phyloP scores from a whole-genome alignment of 2,888 invertebrate species.

The Harmothoe impar region DNA sequence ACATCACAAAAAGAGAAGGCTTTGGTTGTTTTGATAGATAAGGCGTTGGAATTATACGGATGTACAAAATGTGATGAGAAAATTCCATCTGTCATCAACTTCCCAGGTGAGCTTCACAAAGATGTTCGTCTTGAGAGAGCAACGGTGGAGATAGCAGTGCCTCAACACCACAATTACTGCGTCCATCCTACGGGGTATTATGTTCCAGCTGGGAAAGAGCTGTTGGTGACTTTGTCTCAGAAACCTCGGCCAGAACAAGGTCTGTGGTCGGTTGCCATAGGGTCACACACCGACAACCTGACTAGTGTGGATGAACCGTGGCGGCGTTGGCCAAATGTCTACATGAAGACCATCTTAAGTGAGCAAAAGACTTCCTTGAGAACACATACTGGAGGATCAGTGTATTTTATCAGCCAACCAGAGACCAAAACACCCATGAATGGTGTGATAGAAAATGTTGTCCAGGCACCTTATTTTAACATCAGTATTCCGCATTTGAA shows the following conservation, averaged over 20 bases:
- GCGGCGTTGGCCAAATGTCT: conserved; percentile 67
- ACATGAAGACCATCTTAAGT: background rate
- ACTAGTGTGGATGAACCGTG: background rate
- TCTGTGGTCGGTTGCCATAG: conserved; percentile 70
- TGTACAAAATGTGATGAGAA: conserved; percentile 37
- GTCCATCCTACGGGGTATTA: conserved; percentile 69
- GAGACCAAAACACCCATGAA: background rate
- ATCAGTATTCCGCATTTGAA: conserved; percentile 22
- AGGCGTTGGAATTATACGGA: background rate
- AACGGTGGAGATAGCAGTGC: conserved; percentile 63
- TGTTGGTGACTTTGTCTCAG: conserved; percentile 45
- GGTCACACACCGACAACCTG: conserved; percentile 71
- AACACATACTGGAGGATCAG: conserved; percentile 66
- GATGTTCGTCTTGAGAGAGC: conserved; percentile 60
- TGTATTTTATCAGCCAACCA: conserved; percentile 65
- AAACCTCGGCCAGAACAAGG: background rate
- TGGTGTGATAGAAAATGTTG: conserved; percentile 65
- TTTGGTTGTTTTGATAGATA: background rate
- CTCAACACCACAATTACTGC: conserved; percentile 51
- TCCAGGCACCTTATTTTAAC: conserved; percentile 67
- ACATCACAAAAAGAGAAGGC: background rate
- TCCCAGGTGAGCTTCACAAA: conserved; percentile 71
- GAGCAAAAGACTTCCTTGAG: background rate
- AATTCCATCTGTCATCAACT: conserved; percentile 68
- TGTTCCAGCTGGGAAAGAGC: conserved; percentile 64